Percentiles rank a stretch among this genome's conserved stretches.
These are phyloP conservation scores for Buceros bicornis DNA, from an alignment of 2,797 vertebrate genomes.

Conservation along the genomic window DNA sequence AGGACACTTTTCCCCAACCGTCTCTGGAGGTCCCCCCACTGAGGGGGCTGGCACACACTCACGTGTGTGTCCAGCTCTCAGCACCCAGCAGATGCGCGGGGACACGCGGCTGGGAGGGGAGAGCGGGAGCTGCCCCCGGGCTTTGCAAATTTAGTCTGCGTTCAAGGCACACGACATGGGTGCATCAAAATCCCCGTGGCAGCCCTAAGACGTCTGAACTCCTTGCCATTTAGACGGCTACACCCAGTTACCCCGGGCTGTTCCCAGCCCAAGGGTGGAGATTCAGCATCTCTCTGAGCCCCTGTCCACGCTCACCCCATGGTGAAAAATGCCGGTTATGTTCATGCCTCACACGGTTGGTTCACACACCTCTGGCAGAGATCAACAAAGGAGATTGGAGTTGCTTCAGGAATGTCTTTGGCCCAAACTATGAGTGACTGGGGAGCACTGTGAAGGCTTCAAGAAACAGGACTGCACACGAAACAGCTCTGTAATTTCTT, in stretches of 20 bases:
- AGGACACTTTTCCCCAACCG: neutral
- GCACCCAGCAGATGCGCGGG: neutral
- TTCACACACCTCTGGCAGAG: neutral
- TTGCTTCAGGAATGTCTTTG: neutral
- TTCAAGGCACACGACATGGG: neutral
- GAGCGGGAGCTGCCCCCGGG: neutral
- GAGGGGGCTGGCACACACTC: neutral
- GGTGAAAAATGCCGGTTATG: neutral
- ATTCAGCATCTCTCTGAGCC: neutral
- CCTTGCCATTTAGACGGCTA: neutral
- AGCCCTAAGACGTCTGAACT: no score
- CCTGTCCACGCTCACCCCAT: neutral
- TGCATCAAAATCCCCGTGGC: neutral
- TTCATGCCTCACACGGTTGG: accelerated
- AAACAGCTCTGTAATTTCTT: neutral
- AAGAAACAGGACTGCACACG: neutral
- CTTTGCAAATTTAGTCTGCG: neutral
- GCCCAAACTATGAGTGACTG: neutral
- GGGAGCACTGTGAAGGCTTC: neutral
- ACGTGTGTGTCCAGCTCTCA: neutral
- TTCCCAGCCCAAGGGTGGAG: neutral
- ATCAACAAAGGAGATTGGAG: neutral
- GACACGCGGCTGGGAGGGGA: neutral
- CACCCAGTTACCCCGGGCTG: neutral
- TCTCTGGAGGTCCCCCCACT: neutral